Evolutionary conservation across 1,140 invertebrate genomes (phyloP), one percentile per base, ranked within the genome.

Genomic region (Euwallacea fornicatus): DNA sequence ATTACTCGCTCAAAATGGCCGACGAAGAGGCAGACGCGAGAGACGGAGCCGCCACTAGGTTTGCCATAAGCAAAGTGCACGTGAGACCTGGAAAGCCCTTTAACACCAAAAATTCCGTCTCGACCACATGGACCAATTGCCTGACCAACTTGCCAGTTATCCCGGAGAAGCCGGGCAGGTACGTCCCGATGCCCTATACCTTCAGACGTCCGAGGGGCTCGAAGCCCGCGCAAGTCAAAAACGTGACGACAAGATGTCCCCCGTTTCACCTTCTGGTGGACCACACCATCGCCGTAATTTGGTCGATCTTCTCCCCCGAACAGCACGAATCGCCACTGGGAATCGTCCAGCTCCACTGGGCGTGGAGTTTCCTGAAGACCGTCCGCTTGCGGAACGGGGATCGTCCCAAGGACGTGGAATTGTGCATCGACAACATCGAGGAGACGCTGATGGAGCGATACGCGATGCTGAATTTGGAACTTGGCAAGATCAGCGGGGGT

Each of bases 291-390:
- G 79, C 79, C 0, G 79, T 81, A 7, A 73, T 81, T 10, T 81
- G 80, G 80, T 75, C 73, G 55, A 44, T 81, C 11, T 81, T 79
- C 73, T 75, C 75, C 21, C 42, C 63, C 7, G 71, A 73, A 47
- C 55, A 75, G 56, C 71, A 71, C 46, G 66, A 70, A 46, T 73
- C 66, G 13, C 74, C 72, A 6, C 42, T 75, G 16, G 77, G 77
- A 50, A 78, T 80, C 13, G 76, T 69, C 10, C 79, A 81, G 58
- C 55, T 81, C 4, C 79, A 80, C 13, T 81, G 80, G 80, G 80
- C 80, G 6, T 74, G 78, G 10, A 69, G 68, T 44, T 81, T 81
- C 59, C 58, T 81, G 13, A 66, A 78, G 42, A 75, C 74, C 1
- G 74, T 80, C 7, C 73, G 74, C 43, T 72, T 77, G 33, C 62